phyloP scores from a whole-genome alignment of 2,888 invertebrate species.

The Busseola fusca region DNA sequence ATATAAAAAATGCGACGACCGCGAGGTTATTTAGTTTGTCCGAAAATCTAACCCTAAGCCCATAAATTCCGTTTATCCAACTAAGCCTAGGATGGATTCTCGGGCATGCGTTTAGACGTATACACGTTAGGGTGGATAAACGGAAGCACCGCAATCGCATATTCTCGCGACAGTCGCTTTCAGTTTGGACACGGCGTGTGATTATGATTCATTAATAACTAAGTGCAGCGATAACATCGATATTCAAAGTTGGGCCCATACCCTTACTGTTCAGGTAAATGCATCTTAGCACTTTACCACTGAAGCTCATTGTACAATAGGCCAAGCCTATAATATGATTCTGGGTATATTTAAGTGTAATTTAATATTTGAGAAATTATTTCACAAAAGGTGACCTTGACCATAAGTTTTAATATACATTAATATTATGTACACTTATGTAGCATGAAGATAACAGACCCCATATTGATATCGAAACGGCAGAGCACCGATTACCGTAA shows the following conservation, averaged over 20 bases:
- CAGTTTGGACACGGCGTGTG: not conserved
- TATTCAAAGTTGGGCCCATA: constrained; percentile 18
- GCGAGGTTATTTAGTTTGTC: not conserved
- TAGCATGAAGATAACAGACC: not conserved
- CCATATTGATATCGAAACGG: not conserved
- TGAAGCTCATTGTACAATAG: constrained; percentile 29
- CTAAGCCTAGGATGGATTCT: no score
- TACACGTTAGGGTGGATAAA: no score
- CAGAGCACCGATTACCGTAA: not conserved
- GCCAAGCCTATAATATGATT: constrained; percentile 2
- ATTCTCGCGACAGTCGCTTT: no score
- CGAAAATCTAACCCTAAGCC: no score
- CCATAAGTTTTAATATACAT: not conserved
- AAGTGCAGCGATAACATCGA: not conserved
- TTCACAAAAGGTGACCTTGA: constrained; percentile 9
- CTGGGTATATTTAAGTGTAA: not conserved
- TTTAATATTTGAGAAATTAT: constrained; percentile 10
- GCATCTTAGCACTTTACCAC: not conserved
- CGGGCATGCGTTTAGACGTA: no score
- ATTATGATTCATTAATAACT: constrained; percentile 22
- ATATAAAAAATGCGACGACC: not conserved
- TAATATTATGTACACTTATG: not conserved
- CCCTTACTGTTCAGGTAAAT: not conserved
- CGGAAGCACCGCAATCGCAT: no score
- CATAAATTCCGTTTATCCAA: no score